Conservation (phyloP, 2,797 vertebrate species). For the Rachycentron canadum region DNA sequence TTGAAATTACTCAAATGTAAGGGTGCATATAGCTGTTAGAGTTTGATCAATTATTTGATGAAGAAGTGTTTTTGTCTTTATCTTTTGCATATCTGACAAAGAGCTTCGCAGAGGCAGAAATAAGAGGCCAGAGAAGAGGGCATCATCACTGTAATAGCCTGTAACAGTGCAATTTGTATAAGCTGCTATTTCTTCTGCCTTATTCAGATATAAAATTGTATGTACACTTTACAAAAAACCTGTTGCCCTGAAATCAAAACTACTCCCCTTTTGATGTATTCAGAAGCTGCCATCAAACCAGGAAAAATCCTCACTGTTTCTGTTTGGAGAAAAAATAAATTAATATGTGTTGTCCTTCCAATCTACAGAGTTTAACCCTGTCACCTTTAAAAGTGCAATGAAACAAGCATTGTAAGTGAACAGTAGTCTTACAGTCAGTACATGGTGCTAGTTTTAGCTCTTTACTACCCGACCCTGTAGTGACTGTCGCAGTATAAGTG, state of each 20-base stretch:
- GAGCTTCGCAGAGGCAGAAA: constrained; percentile 8
- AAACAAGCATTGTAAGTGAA: constrained; percentile 77
- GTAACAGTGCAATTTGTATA: not conserved
- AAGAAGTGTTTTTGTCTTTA: too few relatives aligned
- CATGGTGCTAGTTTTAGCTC: constrained; percentile 72
- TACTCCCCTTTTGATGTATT: not conserved
- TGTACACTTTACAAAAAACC: not conserved
- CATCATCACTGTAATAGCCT: not conserved
- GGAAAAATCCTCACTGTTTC: constrained; percentile 4
- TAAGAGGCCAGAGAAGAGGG: not conserved
- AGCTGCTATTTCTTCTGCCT: not conserved
- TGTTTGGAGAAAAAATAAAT: constrained; percentile 23
- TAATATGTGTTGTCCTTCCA: constrained; percentile 71
- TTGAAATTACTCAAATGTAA: constrained; percentile 5
- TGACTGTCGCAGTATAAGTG: constrained; percentile 5
- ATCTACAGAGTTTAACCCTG: constrained; percentile 80
- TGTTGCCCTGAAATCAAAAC: constrained; percentile 3
- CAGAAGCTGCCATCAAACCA: not conserved
- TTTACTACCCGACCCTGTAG: constrained; percentile 60
- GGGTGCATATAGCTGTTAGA: constrained; percentile 5
- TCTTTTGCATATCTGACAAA: constrained; percentile 3
- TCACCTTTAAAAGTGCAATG: constrained; percentile 76
- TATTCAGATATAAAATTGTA: not conserved
- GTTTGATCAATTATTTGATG: not conserved
- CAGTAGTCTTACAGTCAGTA: constrained; percentile 42